These are phyloP conservation scores for Hofmannophila pseudospretella DNA, from an alignment of 2,888 invertebrate genomes.

Conservation along the genomic window DNA sequence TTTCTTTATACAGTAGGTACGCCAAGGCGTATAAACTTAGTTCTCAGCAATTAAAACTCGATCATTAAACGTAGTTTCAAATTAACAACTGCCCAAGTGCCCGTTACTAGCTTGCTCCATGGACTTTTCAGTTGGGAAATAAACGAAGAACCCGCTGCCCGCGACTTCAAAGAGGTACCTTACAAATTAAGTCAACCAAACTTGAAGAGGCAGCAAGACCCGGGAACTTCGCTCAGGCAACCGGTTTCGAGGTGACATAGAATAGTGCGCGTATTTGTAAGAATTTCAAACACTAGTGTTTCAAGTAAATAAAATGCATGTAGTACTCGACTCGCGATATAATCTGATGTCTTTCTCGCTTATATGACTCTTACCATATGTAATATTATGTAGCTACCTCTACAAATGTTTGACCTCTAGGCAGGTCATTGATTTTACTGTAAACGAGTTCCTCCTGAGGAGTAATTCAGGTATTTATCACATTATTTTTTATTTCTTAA, in stretches of 20 bases:
- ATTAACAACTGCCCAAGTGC: conserved; percentile 32
- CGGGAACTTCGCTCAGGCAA: conserved; percentile 19
- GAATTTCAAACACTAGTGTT: conserved; percentile 36
- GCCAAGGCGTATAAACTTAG: no score
- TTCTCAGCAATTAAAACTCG: no score
- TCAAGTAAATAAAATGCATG: conserved; percentile 49
- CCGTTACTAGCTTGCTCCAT: conserved; percentile 66
- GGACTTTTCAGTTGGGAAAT: conserved; percentile 74
- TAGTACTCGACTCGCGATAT: conserved; percentile 36
- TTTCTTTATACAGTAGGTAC: no score
- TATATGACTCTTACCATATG: conserved; percentile 23
- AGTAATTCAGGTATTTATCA: conserved; percentile 75
- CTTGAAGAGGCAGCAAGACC: conserved; percentile 6
- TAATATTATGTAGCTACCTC: conserved; percentile 54
- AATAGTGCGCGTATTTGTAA: conserved; percentile 49
- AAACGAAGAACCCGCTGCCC: conserved; percentile 36
- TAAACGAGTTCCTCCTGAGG: conserved; percentile 67
- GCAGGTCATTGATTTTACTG: conserved; percentile 53
- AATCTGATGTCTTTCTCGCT: conserved; percentile 44
- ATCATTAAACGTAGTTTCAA: conserved; percentile 35
- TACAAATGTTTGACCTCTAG: conserved; percentile 49
- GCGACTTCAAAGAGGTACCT: conserved; percentile 61
- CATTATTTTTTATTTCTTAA: conserved; percentile 49
- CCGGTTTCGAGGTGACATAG: conserved; percentile 70
- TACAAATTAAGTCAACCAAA: conserved; percentile 48